These are phyloP conservation scores for Willisornis vidua DNA, from an alignment of 2,113 vertebrate genomes.

Conservation along the genomic window DNA sequence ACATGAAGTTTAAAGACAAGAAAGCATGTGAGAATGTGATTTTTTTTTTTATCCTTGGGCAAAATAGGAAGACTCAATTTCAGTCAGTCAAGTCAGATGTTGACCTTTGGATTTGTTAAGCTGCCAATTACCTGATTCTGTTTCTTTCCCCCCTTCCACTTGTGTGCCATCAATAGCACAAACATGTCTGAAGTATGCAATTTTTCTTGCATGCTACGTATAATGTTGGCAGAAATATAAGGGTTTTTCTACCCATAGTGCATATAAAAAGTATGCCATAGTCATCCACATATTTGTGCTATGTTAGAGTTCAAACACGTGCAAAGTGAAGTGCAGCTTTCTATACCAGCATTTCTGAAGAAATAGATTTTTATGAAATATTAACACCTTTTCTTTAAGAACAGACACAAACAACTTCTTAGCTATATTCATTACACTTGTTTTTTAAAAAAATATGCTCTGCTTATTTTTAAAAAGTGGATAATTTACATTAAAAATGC, in stretches of 20 bases:
- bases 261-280: not conserved
- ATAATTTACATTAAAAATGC: not conserved
- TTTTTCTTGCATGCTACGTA: not conserved
- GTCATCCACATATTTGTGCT: not conserved
- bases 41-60: not conserved
- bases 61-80: not conserved
- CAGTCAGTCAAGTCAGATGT: not conserved
- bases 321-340: not conserved
- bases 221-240: not conserved
- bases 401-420: not conserved
- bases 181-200: not conserved
- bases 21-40: not conserved
- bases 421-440: not conserved
- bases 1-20: not conserved
- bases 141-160: not conserved
- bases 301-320: fast-evolving
- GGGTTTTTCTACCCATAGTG: not conserved
- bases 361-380: not conserved
- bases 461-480: not conserved
- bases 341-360: not conserved
- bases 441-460: not conserved
- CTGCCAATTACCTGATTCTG: not conserved
- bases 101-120: constrained; percentile 8
- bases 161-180: not conserved
- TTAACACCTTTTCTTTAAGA: not conserved